Conservation (phyloP, 2,888 invertebrate genomes). For the Pristionchus entomophagus region DNA sequence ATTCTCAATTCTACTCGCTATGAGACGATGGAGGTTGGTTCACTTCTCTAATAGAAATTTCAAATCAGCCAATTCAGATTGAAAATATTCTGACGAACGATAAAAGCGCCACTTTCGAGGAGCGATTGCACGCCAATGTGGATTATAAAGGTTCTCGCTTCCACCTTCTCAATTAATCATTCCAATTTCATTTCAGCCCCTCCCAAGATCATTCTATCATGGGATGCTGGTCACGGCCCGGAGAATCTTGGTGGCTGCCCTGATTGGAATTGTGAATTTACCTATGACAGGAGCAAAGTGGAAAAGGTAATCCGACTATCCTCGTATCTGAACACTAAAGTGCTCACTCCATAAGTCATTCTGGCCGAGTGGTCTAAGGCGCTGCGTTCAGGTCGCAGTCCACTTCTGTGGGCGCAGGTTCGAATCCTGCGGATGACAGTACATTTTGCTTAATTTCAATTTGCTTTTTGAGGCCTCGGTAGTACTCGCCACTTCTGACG, state of each 20-base stretch:
- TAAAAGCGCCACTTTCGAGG: constrained; percentile 54
- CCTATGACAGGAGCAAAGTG: constrained; percentile 50
- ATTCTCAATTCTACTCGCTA: constrained; percentile 3
- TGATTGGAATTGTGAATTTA: constrained; percentile 73
- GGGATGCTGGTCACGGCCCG: constrained; percentile 61
- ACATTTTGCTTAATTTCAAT: too few species aligned
- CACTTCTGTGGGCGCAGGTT: constrained; percentile 1
- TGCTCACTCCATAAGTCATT: too few species aligned
- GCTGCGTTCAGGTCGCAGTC: neutral
- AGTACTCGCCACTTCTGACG: constrained; percentile 24
- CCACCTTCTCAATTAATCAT: neutral
- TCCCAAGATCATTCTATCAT: constrained; percentile 57
- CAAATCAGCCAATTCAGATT: neutral
- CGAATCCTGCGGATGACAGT: too few species aligned
- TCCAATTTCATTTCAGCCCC: neutral
- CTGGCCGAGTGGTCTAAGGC: neutral
- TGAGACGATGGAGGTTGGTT: neutral
- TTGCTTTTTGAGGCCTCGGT: neutral
- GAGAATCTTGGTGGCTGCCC: constrained; percentile 70
- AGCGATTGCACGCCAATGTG: constrained; percentile 51
- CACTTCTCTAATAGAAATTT: too few species aligned
- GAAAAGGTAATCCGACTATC: neutral
- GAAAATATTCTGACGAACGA: constrained; percentile 17
- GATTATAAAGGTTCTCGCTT: neutral
- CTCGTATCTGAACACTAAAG: neutral